These are phyloP conservation scores for Cosmorhoe ocellata DNA, from an alignment of 2,888 invertebrate species.

Conservation along the genomic window DNA sequence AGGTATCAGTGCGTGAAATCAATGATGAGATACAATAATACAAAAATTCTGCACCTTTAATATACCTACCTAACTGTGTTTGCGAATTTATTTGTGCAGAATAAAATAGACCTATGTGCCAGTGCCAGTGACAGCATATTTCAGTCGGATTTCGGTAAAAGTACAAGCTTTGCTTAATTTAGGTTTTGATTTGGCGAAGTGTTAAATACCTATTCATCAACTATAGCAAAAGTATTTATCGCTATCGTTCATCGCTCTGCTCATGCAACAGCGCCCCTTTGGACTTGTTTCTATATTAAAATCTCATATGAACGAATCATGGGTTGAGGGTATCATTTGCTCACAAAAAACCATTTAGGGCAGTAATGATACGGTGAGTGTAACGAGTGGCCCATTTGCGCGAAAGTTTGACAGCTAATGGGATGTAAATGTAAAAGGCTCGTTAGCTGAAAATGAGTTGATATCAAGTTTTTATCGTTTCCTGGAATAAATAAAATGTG, in stretches of 20 bases:
- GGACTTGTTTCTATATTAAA: conserved; percentile 57
- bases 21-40: too few species aligned
- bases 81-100: too few species aligned
- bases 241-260: conserved; percentile 9
- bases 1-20: too few species aligned
- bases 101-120: too few species aligned
- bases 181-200: too few species aligned
- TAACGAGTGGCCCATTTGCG: conserved; percentile 36
- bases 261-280: conserved; percentile 21
- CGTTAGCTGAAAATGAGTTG: conserved; percentile 22
- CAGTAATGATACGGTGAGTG: conserved; percentile 43
- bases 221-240: too few species aligned
- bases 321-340: conserved; percentile 55
- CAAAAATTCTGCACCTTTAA: too few species aligned
- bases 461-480: conserved; percentile 18
- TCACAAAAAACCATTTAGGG: conserved; percentile 56
- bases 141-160: too few species aligned
- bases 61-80: too few species aligned
- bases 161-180: too few species aligned
- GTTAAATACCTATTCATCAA: too few species aligned
- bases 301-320: conserved; percentile 42
- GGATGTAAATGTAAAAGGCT: conserved; percentile 14
- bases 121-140: too few species aligned
- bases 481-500: conserved; percentile 8
- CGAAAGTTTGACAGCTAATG: conserved; percentile 34